These are phyloP conservation scores for Acanthacorydalis orientalis DNA, from an alignment of 2,888 invertebrate species.

Conservation along the genomic window DNA sequence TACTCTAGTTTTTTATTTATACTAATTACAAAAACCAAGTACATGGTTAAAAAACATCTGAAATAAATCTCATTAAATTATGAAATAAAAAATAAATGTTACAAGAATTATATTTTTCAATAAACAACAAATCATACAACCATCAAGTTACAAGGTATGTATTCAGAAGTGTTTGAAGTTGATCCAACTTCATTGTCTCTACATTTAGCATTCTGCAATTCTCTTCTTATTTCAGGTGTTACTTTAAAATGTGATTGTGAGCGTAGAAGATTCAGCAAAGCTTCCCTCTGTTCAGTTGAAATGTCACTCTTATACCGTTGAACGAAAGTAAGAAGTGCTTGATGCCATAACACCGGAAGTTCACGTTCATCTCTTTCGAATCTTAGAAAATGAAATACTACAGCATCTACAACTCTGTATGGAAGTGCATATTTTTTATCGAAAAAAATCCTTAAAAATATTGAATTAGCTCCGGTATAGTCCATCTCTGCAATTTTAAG, in stretches of 20 bases:
- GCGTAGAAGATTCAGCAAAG: constrained; percentile 59
- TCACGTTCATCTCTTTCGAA: constrained; percentile 69
- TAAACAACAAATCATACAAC: neutral
- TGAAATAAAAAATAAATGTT: neutral
- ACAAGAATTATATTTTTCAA: neutral
- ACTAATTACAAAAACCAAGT: no score
- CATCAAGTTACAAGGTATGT: constrained; percentile 7
- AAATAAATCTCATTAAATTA: neutral
- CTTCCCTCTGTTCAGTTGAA: constrained; percentile 81
- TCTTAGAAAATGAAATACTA: constrained; percentile 87
- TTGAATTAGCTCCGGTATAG: constrained; percentile 89
- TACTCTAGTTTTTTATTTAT: no score
- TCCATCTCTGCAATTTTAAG: constrained; percentile 95
- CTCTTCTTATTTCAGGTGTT: constrained; percentile 71
- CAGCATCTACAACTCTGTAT: constrained; percentile 84
- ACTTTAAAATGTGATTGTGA: constrained; percentile 55
- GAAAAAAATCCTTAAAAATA: constrained; percentile 82
- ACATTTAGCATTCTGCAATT: constrained; percentile 67
- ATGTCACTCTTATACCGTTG: constrained; percentile 93
- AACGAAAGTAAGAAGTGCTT: constrained; percentile 80
- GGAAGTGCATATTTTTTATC: constrained; percentile 98
- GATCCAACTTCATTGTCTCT: constrained; percentile 45
- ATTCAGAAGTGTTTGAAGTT: constrained; percentile 16
- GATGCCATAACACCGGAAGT: constrained; percentile 95
- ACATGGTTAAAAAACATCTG: no score